These are phyloP conservation scores for Chlorodrepanis virens DNA, from an alignment of 2,113 vertebrate species.

Conservation along the genomic window DNA sequence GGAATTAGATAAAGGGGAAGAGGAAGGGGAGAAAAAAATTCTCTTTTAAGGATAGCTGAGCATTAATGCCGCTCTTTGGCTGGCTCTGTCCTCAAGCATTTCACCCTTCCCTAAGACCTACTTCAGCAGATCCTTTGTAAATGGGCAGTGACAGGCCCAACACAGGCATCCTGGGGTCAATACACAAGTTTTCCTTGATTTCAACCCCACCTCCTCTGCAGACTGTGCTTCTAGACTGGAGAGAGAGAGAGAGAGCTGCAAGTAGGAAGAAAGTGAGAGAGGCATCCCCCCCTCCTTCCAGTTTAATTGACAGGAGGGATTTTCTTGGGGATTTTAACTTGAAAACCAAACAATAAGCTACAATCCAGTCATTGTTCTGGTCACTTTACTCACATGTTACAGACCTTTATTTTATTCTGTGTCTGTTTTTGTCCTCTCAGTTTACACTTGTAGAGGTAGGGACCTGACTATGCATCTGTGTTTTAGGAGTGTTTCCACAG, in stretches of 20 bases:
- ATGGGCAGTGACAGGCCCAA: not conserved
- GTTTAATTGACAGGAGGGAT: constrained; percentile 50
- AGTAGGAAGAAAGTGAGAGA: not conserved
- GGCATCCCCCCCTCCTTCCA: not conserved
- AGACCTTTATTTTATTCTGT: constrained; percentile 28
- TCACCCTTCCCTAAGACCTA: not conserved
- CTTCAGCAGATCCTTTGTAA: not conserved
- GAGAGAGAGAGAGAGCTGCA: not conserved
- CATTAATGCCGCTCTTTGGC: not conserved
- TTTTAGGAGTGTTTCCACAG: constrained; percentile 22
- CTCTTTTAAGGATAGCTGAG: not conserved
- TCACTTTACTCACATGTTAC: constrained; percentile 58
- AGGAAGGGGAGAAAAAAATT: not conserved
- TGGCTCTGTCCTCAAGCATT: not conserved
- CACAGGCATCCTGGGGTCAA: not conserved
- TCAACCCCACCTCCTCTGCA: not conserved
- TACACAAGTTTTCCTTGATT: not conserved
- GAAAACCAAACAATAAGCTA: constrained; percentile 44
- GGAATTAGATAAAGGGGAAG: not conserved
- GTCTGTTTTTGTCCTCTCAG: constrained; percentile 48
- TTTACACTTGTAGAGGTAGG: constrained; percentile 34
- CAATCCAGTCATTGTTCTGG: constrained; percentile 47
- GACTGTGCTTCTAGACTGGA: not conserved
- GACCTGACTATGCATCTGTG: not conserved
- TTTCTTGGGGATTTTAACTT: constrained; percentile 56